phyloP scores from a whole-genome alignment of 2,113 vertebrate genomes.

The Aythya baeri region DNA sequence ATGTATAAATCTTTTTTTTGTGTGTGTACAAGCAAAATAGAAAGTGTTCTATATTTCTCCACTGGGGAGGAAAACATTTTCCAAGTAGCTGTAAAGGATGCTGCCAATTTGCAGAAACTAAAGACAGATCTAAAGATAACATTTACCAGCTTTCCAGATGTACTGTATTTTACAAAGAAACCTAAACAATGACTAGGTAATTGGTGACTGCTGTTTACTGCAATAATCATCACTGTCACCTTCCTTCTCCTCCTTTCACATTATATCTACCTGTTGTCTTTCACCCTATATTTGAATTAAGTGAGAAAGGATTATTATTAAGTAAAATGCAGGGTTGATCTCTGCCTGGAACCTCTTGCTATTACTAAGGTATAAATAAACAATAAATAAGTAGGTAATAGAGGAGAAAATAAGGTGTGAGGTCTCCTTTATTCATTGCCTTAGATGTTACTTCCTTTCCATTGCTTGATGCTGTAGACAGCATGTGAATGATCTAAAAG shows the following conservation, averaged over 20 bases:
- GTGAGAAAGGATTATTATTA: background rate
- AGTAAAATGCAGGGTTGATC: background rate
- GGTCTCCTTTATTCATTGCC: background rate
- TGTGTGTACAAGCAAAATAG: background rate
- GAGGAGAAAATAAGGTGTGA: background rate
- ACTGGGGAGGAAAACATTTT: background rate
- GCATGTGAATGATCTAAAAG: background rate
- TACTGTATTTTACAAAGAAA: background rate
- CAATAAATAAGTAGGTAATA: background rate
- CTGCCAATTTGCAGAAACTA: background rate
- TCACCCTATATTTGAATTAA: background rate
- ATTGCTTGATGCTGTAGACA: background rate
- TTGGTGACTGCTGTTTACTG: background rate
- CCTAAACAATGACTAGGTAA: background rate
- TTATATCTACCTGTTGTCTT: background rate
- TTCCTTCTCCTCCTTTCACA: background rate
- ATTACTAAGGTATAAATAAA: background rate
- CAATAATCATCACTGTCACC: background rate
- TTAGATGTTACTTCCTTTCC: background rate
- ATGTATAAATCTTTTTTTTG: background rate
- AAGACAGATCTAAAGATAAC: background rate
- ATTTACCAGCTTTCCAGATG: background rate
- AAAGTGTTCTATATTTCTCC: background rate
- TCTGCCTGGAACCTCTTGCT: background rate
- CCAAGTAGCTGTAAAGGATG: background rate